Evolutionary conservation across 2,888 invertebrate genomes (phyloP).

Genomic region (Ectemnius cavifrons): DNA sequence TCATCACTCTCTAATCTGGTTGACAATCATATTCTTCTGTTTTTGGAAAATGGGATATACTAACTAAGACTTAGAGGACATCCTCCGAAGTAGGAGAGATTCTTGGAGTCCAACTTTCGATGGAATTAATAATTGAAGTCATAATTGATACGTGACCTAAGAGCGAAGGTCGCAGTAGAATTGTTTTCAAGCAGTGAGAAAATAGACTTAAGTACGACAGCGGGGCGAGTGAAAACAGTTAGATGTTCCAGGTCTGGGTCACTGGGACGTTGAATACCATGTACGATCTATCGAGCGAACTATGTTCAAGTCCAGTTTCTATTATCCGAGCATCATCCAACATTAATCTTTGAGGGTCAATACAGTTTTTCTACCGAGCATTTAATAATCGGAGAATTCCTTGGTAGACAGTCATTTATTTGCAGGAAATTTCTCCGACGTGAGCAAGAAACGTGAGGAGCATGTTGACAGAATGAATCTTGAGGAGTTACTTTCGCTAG

Average conservation of each 20-base stretch:
- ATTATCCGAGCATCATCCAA: too few relatives aligned
- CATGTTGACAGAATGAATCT: conserved; percentile 6
- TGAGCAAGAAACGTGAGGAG: neutral
- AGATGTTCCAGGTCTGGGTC: conserved; percentile 62
- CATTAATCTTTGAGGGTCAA: too few relatives aligned
- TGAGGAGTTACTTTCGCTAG: neutral
- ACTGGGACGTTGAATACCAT: conserved; percentile 70
- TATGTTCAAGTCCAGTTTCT: conserved; percentile 23
- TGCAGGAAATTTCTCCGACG: neutral
- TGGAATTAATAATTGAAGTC: too few relatives aligned
- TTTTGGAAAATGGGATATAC: too few relatives aligned
- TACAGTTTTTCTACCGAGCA: too few relatives aligned
- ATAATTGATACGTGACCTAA: too few relatives aligned
- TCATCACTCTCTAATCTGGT: conserved; percentile 25
- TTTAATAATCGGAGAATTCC: neutral
- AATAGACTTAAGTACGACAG: conserved; percentile 14
- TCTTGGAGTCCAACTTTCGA: too few relatives aligned
- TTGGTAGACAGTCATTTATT: neutral
- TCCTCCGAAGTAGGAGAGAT: too few relatives aligned
- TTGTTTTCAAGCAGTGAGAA: neutral
- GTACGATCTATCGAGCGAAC: conserved; percentile 23
- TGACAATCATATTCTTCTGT: too few relatives aligned
- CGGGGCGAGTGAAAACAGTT: conserved; percentile 64
- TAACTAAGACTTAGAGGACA: too few relatives aligned
- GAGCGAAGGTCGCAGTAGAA: too few relatives aligned